A percentile compares a stretch with the other conserved stretches of the same genome.
Conservation (phyloP, 2,888 invertebrate genomes). For the Lasioglossum leucozonium region DNA sequence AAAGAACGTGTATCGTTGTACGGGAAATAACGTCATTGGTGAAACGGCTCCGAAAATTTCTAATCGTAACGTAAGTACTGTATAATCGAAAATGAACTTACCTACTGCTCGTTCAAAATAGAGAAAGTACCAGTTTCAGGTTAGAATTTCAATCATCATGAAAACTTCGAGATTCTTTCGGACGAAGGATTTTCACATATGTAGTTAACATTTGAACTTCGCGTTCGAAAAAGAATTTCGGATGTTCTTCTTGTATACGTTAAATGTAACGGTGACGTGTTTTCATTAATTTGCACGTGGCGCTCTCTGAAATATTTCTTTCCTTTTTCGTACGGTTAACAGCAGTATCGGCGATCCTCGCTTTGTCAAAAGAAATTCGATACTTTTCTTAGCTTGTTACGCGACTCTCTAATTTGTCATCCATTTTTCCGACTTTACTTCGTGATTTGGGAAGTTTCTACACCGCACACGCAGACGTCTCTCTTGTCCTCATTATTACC, state of each 20-base stretch:
- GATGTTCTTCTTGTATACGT: constrained; percentile 33
- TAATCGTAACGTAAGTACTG: constrained; percentile 13
- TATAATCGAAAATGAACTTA: constrained; percentile 35
- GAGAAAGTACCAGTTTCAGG: constrained; percentile 59
- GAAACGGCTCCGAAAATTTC: not conserved
- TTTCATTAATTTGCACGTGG: constrained; percentile 71
- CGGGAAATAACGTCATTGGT: not conserved
- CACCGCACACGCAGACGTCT: not conserved
- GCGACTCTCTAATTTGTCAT: not conserved
- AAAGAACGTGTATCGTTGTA: not conserved
- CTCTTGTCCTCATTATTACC: not conserved
- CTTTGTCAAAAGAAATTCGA: not conserved
- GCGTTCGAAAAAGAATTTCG: constrained; percentile 44
- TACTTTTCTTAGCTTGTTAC: not conserved
- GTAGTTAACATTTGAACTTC: constrained; percentile 43
- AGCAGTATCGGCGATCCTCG: not conserved
- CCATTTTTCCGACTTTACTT: not conserved
- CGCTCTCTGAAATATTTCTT: constrained; percentile 66
- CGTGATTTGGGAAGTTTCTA: not conserved
- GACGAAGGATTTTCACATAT: constrained; percentile 51
- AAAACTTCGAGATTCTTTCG: constrained; percentile 21
- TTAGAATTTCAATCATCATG: constrained; percentile 64
- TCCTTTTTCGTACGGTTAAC: constrained; percentile 29
- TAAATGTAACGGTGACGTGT: constrained; percentile 75
- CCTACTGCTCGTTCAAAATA: constrained; percentile 53